phyloP scores from a whole-genome alignment of 2,888 invertebrate species.

The Zaprionus lineosus region DNA sequence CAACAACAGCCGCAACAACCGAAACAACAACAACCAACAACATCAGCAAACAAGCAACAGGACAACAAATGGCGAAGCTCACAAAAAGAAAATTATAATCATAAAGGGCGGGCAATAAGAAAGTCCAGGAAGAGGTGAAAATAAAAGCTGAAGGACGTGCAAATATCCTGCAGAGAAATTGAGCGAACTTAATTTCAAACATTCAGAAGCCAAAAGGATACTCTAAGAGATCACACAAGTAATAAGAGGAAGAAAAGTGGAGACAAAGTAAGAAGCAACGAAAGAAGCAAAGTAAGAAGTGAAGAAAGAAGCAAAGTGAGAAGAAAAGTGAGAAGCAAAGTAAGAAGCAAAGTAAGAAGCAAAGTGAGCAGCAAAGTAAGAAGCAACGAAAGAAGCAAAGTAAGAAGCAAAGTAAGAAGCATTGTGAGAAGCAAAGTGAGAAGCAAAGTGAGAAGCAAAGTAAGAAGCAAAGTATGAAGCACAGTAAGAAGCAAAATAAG shows the following conservation, averaged over 20 bases:
- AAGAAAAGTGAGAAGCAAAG: neutral
- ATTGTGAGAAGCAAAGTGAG: no score
- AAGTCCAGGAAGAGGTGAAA: neutral
- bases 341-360: neutral
- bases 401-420: neutral
- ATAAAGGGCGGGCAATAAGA: neutral
- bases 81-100: neutral
- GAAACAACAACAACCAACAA: conserved; percentile 37
- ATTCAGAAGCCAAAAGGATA: no score
- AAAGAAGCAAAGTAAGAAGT: neutral
- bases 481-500: neutral
- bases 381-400: neutral
- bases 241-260: neutral
- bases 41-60: conserved; percentile 38
- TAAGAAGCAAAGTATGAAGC: neutral
- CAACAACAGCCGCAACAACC: conserved; percentile 33
- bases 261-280: no score
- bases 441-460: no score
- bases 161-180: conserved; percentile 9
- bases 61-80: conserved; percentile 34
- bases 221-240: no score
- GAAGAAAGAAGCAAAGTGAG: neutral
- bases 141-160: neutral
- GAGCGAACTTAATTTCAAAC: no score
- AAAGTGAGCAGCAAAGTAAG: neutral